phyloP scores from a whole-genome alignment of 2,113 vertebrate genomes.

The Gnathonemus echidnorhynchus region DNA sequence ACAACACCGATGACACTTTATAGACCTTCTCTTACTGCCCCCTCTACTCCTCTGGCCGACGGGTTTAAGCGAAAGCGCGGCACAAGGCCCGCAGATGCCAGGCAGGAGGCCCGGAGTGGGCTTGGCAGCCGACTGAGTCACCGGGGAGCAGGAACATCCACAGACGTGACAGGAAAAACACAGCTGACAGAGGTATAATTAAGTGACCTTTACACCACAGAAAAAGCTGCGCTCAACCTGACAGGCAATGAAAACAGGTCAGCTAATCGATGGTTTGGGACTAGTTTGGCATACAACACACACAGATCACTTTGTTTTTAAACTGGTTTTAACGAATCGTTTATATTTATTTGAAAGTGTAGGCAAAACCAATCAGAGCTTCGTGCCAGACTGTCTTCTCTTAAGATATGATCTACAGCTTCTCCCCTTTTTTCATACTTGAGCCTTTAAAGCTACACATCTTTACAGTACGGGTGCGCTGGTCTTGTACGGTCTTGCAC shows the following conservation, averaged over 20 bases:
- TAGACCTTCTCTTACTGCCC: background rate
- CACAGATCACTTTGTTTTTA: background rate
- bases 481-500: slow-evolving; percentile 51
- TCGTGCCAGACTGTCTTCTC: background rate
- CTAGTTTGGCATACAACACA: background rate
- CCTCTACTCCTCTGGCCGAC: background rate
- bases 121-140: slow-evolving; percentile 58
- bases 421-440: background rate
- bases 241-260: background rate
- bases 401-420: background rate
- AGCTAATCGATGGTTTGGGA: background rate
- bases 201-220: slow-evolving; percentile 63
- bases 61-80: background rate
- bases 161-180: slow-evolving; percentile 55
- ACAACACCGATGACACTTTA: background rate
- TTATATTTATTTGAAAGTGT: background rate
- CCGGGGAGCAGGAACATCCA: slow-evolving; percentile 58
- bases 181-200: slow-evolving; percentile 64
- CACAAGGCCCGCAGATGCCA: background rate
- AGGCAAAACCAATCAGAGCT: background rate
- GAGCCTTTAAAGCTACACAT: slow-evolving; percentile 19
- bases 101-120: slow-evolving; percentile 38
- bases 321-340: background rate
- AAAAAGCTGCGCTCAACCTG: slow-evolving; percentile 48
- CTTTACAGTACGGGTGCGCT: slow-evolving; percentile 32